Evolutionary conservation across 2,888 invertebrate species (phyloP), one percentile per base, ranked within the genome.

Genomic region (Penaeus monodon): DNA sequence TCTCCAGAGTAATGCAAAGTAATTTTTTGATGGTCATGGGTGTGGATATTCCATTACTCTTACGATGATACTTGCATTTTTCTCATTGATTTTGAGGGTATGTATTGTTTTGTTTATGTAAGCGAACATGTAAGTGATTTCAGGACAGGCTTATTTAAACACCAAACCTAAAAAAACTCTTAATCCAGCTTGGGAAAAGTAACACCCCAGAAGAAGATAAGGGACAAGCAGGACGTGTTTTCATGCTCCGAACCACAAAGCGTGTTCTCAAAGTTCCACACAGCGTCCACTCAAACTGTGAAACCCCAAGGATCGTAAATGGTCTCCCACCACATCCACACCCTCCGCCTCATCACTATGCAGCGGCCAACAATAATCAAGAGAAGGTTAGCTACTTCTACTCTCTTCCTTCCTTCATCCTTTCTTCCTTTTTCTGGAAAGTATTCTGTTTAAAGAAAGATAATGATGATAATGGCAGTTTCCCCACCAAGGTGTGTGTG

Each of bases 181-280:
- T 29, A 90, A 44, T 90, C 91, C 91, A 91, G 92, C 92, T 95
- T 92, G 94, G 94, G 7, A 81, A 82, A 66, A 84, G 68, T 49
- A 90, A 93, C 93, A 76, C 94, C 20, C 92, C 94, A 33, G 94
- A 94, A 89, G 94, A 94, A 83, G 93, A 94, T 90, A 93, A 93
- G 80, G 93, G 93, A 57, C 93, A 94, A 83, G 94, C 95, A 79
- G 94, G 93, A 84, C 94, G 93, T 91, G 92, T 95, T 20, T 94
- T 96, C 44, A 94, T 95, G 92, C 94, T 95, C 92, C 95, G 95
- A 91, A 95, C 95, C 17, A 95, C 95, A 0, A 95, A 95, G 91
- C 93, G 96, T n/a, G 94, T 96, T 7, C 94, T 96, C 74, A 95
- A 95, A 92, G 94, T 95, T 83, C 95, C 95, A 66, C 92, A 93